These are phyloP conservation scores for Sebastes umbrosus DNA, from an alignment of 2,797 vertebrate species.

Conservation along the genomic window DNA sequence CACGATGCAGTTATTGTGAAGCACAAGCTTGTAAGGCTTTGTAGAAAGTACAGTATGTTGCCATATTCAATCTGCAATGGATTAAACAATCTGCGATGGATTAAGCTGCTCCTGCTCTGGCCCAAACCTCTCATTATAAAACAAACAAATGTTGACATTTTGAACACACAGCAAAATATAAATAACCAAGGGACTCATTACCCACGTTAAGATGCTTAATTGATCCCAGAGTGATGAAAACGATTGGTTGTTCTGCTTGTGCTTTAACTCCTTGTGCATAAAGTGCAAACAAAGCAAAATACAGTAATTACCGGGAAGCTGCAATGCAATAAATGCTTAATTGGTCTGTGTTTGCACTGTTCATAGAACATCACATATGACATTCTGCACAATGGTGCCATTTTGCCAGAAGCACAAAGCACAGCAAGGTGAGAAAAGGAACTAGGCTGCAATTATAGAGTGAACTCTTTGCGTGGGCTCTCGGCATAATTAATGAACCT, in stretches of 20 bases:
- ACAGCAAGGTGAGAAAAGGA: constrained; percentile 33
- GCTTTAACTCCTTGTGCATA: constrained; percentile 10
- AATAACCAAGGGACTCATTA: constrained; percentile 57
- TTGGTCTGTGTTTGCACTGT: constrained; percentile 41
- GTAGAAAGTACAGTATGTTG: not conserved
- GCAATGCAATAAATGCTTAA: constrained; percentile 55
- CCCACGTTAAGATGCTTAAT: constrained; percentile 56
- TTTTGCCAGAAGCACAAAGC: constrained; percentile 28
- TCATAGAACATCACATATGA: constrained; percentile 26
- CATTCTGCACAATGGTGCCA: constrained; percentile 27
- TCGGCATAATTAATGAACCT: constrained; percentile 59
- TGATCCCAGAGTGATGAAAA: constrained; percentile 64
- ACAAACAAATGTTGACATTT: constrained; percentile 58
- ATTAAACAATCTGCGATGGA: constrained; percentile 20
- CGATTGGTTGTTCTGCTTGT: constrained; percentile 11
- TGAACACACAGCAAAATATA: constrained; percentile 55
- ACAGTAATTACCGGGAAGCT: constrained; percentile 52
- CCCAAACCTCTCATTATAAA: constrained; percentile 50
- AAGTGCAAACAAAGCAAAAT: constrained; percentile 60
- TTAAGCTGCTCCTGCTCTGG: not conserved
- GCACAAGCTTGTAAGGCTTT: not conserved
- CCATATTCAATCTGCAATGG: not conserved
- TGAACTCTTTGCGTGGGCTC: constrained; percentile 11
- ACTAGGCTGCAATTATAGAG: constrained; percentile 35
- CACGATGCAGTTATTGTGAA: not conserved